Conservation (phyloP, 2,797 vertebrate genomes). For the Mormyrus hasselquistii region DNA sequence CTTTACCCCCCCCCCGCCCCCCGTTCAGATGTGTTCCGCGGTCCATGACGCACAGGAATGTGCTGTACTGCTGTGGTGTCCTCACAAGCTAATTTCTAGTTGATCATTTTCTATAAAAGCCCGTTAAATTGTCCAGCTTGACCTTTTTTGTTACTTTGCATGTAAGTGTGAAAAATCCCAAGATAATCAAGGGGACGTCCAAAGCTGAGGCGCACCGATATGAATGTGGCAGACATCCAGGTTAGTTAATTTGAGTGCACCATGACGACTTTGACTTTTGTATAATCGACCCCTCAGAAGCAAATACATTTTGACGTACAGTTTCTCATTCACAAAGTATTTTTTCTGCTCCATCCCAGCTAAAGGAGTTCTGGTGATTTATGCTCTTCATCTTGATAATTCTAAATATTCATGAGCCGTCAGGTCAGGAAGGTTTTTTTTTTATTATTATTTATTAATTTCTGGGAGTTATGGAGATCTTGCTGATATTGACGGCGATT, state of each 20-base stretch:
- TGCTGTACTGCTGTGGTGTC: background rate
- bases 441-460: background rate
- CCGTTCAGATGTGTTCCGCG: background rate
- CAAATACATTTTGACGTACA: background rate
- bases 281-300: background rate
- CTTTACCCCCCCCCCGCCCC: background rate
- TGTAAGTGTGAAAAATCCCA: background rate
- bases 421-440: background rate
- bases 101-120: background rate
- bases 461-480: background rate
- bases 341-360: background rate
- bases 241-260: background rate
- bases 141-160: background rate
- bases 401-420: constrained; percentile 5
- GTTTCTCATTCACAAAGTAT: background rate
- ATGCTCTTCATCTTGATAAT: background rate
- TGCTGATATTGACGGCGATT: background rate
- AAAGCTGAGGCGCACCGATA: background rate
- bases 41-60: background rate
- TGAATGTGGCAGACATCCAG: background rate
- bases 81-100: background rate
- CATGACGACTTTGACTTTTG: background rate
- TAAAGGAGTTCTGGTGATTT: background rate
- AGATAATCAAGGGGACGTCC: background rate
- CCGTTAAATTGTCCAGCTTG: background rate